Evolutionary conservation across 2,113 vertebrate genomes (phyloP), one percentile per base, ranked within the genome.

Genomic region (Melierax canorus): DNA sequence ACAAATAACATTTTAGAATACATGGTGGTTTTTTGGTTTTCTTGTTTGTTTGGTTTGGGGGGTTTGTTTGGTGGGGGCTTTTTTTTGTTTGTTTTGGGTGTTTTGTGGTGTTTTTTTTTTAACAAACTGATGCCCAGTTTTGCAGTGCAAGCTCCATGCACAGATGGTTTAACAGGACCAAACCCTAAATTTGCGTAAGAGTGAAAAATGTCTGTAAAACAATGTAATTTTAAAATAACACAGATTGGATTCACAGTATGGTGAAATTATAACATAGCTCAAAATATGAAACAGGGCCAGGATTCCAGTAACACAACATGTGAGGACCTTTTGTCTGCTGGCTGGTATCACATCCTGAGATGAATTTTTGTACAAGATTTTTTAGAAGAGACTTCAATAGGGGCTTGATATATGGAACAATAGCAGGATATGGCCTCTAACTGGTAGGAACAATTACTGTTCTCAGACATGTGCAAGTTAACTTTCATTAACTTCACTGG

Each of bases 371-470:
- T 73, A 69, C 77, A 76, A 89, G 67, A 73, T 76, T 90, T 91
- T 93, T 95, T 69, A 95, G 66, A 73, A 94, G 58, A 92, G 79
- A 89, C 89, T 95, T 91, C 94, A 96, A 82, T 69, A 66, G 77
- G 27, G 19, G 69, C 46, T 95, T 92, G 77, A 91, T 94, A 91
- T 76, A 76, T 55, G 51, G 67, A 97, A 97, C 95, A 97, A 97
- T 95, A 90, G 94, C 76, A 97, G 95, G 96, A 96, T 97, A 58
- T 73, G 84, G 92, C 86, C 94, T 91, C 94, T 97, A 89, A 92
- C 74, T 92, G 77, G 64, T 88, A 92, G 62, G 69, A 97, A 95
- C 95, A 95, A 92, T 78, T 82, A 75, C 69, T 89, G 86, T 81
- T 94, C 84, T 64, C 83, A 94, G 83, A 76, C 45, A 94, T 75